phyloP scores from a whole-genome alignment of 2,113 vertebrate species.

The Ophthalmolycus amberensis region DNA sequence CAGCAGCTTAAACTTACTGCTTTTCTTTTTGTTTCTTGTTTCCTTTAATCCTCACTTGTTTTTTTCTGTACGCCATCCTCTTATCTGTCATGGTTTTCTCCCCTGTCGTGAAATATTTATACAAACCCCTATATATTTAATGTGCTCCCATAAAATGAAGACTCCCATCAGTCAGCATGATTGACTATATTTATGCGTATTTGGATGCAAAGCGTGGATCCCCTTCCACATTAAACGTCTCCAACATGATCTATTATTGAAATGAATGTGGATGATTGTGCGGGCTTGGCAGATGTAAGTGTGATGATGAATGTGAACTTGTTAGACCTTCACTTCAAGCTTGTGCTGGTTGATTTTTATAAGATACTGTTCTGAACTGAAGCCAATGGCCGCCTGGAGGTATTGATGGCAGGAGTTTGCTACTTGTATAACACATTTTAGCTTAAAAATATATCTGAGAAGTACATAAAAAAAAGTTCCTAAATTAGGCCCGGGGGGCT shows the following conservation, averaged over 20 bases:
- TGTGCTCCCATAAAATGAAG: background rate
- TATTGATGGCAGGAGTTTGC: background rate
- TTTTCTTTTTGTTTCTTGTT: slow-evolving; percentile 4
- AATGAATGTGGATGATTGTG: background rate
- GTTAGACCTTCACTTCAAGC: background rate
- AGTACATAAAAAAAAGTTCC: background rate
- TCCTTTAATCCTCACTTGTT: background rate
- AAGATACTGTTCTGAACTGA: background rate
- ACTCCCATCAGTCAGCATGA: background rate
- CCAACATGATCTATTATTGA: background rate
- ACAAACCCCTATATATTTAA: background rate
- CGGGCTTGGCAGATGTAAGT: background rate
- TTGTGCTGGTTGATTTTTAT: background rate
- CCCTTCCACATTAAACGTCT: background rate
- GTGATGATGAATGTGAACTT: background rate
- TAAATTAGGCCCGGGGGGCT: background rate
- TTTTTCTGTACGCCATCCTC: background rate
- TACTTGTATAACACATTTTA: background rate
- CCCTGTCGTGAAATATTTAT: background rate
- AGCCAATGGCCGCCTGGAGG: background rate
- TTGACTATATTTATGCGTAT: background rate
- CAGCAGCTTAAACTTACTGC: background rate
- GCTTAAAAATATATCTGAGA: background rate
- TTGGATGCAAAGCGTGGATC: background rate
- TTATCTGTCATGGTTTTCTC: background rate